These are phyloP conservation scores for Vireo griseus DNA, from an alignment of 2,797 vertebrate species.

Conservation along the genomic window DNA sequence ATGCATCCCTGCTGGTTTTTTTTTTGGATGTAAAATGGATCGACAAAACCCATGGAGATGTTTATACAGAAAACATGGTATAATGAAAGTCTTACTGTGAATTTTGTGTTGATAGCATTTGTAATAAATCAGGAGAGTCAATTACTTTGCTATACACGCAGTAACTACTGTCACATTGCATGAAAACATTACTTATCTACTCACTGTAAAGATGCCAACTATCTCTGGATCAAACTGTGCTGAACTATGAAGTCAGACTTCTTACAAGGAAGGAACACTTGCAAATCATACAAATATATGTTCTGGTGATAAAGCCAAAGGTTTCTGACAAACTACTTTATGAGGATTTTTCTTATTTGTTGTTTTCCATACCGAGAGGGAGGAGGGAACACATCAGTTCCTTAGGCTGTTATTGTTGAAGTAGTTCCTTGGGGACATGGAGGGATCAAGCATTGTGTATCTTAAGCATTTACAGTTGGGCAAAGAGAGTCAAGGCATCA, in stretches of 20 bases:
- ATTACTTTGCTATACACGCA: conserved; percentile 70
- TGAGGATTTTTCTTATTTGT: not conserved
- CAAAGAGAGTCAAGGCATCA: not conserved
- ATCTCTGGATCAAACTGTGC: conserved; percentile 74
- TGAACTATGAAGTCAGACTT: conserved; percentile 75
- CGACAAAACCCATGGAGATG: conserved; percentile 51
- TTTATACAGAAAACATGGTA: conserved; percentile 75
- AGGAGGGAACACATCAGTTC: not conserved
- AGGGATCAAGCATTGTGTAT: not conserved
- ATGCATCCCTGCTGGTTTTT: conserved; percentile 62
- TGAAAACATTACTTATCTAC: conserved; percentile 73
- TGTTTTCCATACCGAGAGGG: conserved; percentile 1
- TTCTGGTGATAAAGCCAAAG: conserved; percentile 68
- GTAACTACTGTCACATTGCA: conserved; percentile 72
- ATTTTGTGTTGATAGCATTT: conserved; percentile 74
- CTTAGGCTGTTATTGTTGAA: not conserved
- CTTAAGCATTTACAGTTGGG: conserved; percentile 11
- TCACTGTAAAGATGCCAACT: conserved; percentile 77
- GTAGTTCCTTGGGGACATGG: not conserved
- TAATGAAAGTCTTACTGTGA: conserved; percentile 74
- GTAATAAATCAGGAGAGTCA: conserved; percentile 72
- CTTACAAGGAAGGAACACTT: conserved; percentile 50
- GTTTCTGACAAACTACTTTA: conserved; percentile 24
- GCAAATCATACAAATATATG: conserved; percentile 74
- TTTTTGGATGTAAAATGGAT: conserved; percentile 68